Percentiles rank a stretch among this genome's conserved stretches.
Evolutionary conservation across 2,113 vertebrate genomes (phyloP).

Genomic region (Crotalus viridis): DNA sequence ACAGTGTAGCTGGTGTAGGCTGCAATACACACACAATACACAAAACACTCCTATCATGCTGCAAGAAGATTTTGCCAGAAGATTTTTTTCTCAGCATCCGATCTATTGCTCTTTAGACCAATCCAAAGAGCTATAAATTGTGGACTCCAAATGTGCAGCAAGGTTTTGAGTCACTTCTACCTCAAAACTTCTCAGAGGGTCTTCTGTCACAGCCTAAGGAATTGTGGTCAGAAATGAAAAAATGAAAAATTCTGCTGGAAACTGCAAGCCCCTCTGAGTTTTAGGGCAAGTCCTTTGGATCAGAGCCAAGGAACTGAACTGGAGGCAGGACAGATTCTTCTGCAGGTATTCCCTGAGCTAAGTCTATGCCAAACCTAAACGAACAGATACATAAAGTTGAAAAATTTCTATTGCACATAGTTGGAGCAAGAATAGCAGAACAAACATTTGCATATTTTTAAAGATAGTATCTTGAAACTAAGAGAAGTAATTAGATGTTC

Average conservation of each 20-base stretch:
- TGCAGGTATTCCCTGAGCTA: background rate
- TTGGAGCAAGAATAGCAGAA: constrained; percentile 33
- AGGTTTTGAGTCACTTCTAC: background rate
- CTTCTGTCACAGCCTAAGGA: background rate
- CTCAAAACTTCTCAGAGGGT: background rate
- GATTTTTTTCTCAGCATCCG: background rate
- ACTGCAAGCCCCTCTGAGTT: background rate
- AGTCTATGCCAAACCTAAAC: constrained; percentile 12
- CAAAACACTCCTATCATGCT: background rate
- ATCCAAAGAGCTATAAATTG: background rate
- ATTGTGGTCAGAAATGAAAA: background rate
- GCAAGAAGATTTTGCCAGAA: background rate
- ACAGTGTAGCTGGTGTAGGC: background rate
- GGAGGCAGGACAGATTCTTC: background rate
- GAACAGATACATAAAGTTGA: constrained; percentile 1
- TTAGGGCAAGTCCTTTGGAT: background rate
- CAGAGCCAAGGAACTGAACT: background rate
- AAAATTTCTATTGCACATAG: constrained; percentile 24
- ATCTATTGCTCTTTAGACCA: background rate
- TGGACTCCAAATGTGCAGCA: background rate
- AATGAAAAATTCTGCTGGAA: background rate
- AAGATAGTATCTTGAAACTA: background rate
- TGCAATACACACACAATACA: background rate
- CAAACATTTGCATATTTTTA: background rate
- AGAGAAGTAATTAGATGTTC: background rate